Percentiles rank a stretch among this genome's conserved stretches.
phyloP scores from a whole-genome alignment of 2,888 invertebrate species.

The Drosophila kuntzei region DNA sequence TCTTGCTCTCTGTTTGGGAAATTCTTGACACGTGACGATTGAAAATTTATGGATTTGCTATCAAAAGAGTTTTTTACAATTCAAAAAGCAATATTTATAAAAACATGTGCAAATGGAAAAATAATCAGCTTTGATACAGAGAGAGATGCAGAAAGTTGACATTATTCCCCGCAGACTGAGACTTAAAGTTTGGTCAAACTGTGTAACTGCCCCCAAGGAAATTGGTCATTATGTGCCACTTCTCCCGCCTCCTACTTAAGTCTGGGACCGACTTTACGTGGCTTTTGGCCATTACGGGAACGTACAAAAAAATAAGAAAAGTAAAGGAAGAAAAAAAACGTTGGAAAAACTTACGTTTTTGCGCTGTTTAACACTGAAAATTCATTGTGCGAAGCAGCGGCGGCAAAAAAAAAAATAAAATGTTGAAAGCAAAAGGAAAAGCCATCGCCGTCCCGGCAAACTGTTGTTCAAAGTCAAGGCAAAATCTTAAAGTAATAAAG shows the following conservation, averaged over 20 bases:
- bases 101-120: constrained; percentile 4
- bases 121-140: constrained; percentile 14
- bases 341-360: constrained; percentile 75
- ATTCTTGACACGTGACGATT: constrained; percentile 59
- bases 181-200: constrained; percentile 38
- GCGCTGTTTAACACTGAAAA: constrained; percentile 66
- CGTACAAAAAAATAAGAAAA: constrained; percentile 31
- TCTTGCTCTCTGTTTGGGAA: not conserved
- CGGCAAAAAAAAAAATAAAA: constrained; percentile 32
- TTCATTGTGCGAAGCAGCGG: constrained; percentile 56
- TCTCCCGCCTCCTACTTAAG: constrained; percentile 28
- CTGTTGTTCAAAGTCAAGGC: constrained; percentile 82
- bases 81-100: not conserved
- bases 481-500: constrained; percentile 82
- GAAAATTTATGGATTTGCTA: constrained; percentile 55
- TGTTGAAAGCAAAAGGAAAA: constrained; percentile 57
- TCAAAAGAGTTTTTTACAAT: constrained; percentile 27
- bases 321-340: constrained; percentile 38
- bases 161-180: constrained; percentile 25
- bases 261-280: constrained; percentile 61
- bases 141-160: constrained; percentile 11
- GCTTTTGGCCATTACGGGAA: constrained; percentile 65
- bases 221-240: constrained; percentile 79
- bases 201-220: constrained; percentile 55
- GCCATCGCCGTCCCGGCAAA: constrained; percentile 60